Conservation (phyloP, 2,113 vertebrate genomes). For the Dasyornis broadbenti region DNA sequence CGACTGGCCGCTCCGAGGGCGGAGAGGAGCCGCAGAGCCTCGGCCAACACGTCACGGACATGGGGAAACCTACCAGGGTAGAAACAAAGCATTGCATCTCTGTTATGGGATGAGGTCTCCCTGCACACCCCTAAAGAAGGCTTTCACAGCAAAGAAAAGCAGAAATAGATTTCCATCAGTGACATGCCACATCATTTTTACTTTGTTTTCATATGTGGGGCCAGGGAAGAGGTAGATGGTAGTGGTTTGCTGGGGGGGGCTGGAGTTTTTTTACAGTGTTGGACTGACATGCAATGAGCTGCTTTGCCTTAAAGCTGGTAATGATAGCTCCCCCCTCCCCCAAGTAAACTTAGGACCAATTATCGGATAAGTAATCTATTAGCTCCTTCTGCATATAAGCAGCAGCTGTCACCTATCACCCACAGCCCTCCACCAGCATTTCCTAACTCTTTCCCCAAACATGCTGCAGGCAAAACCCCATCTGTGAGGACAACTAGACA, state of each 20-base stretch:
- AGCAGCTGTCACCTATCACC: constrained; percentile 8
- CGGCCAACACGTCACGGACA: constrained; percentile 92
- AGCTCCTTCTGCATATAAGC: neutral
- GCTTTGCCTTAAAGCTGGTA: neutral
- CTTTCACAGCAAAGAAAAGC: neutral
- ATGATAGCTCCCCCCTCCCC: neutral
- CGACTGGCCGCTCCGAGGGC: constrained; percentile 88
- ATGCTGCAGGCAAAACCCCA: neutral
- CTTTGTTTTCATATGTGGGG: neutral
- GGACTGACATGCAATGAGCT: neutral
- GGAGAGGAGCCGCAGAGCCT: constrained; percentile 89
- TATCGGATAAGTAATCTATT: constrained; percentile 19
- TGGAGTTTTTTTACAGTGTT: neutral
- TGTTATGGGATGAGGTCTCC: neutral
- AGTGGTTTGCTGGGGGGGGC: neutral
- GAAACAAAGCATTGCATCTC: constrained; percentile 55
- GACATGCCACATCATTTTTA: neutral
- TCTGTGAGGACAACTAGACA: neutral
- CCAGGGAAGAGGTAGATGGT: neutral
- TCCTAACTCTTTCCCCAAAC: neutral
- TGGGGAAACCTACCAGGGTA: constrained; percentile 84
- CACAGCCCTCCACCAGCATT: neutral
- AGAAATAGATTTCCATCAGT: neutral
- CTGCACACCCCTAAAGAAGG: neutral
- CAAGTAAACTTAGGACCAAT: neutral